Evolutionary conservation across 92 coral and sea anemone genomes (phyloP).

Genomic region (Zoanthus solanderi): DNA sequence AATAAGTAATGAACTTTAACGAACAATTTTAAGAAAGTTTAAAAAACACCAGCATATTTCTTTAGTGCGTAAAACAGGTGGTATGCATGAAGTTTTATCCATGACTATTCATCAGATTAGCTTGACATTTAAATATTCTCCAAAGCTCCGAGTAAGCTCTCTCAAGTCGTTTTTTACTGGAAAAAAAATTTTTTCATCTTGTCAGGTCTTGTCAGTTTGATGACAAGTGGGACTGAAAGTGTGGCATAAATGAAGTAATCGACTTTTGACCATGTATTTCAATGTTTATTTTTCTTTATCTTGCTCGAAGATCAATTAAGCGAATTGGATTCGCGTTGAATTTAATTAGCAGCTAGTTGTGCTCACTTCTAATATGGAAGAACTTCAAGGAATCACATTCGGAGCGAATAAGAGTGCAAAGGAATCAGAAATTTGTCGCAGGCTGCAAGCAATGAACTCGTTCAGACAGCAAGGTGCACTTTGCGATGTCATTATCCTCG

Average conservation of each 20-base stretch:
- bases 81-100: not conserved
- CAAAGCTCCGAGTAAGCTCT: not conserved
- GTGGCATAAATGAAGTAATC: constrained; percentile 14
- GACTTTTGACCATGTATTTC: not conserved
- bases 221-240: not conserved
- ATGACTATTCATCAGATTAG: not conserved
- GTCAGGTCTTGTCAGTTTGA: not conserved
- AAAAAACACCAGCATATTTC: not conserved
- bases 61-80: constrained; percentile 8
- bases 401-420: constrained; percentile 41
- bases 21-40: too few species aligned
- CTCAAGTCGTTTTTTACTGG: not conserved
- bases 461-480: constrained; percentile 37
- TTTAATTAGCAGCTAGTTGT: not conserved
- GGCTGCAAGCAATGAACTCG: constrained; percentile 20
- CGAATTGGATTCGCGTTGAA: not conserved
- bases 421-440: constrained; percentile 48
- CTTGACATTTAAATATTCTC: not conserved
- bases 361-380: constrained; percentile 6
- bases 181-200: not conserved
- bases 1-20: too few species aligned
- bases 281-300: not conserved
- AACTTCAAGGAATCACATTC: constrained; percentile 39
- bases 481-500: constrained; percentile 36
- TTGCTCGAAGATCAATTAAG: not conserved